phyloP scores from a whole-genome alignment of 92 coral and sea anemone species.

The Siderastrea siderea region DNA sequence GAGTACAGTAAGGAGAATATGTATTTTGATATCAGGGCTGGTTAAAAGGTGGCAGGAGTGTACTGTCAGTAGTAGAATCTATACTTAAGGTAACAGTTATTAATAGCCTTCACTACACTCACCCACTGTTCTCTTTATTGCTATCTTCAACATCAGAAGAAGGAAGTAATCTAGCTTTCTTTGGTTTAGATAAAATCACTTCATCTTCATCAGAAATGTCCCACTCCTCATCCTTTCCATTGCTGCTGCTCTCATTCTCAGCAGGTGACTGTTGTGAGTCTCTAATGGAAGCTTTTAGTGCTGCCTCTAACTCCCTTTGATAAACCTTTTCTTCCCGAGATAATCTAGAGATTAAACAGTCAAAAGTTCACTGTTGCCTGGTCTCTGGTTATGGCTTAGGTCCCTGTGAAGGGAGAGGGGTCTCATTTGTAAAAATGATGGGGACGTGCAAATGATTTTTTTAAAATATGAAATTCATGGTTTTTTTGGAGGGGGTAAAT shows the following conservation, averaged over 20 bases:
- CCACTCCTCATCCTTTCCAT: conserved; percentile 30
- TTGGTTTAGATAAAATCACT: conserved; percentile 25
- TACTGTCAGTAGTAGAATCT: background rate
- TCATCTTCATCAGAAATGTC: conserved; percentile 61
- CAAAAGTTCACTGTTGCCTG: background rate
- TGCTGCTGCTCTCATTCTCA: conserved; percentile 58
- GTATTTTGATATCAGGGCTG: background rate
- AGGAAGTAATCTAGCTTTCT: conserved; percentile 31
- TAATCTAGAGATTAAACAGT: conserved; percentile 48
- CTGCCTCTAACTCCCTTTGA: conserved; percentile 91
- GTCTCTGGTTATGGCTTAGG: background rate
- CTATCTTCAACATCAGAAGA: conserved; percentile 50
- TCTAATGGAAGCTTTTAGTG: conserved; percentile 82
- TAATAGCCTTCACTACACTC: background rate
- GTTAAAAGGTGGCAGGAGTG: background rate
- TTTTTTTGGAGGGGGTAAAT: no score
- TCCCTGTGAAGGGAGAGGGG: no score
- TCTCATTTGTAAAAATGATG: no score
- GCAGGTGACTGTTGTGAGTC: conserved; percentile 71
- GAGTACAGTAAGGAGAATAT: no score
- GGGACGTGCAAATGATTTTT: no score
- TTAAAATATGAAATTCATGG: no score
- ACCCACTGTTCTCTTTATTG: conserved; percentile 49
- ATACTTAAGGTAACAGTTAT: background rate
- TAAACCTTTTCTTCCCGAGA: conserved; percentile 94